Base-by-base conservation (phyloP, 2,113 vertebrate species). In the Raphicerus campestris region DNA sequence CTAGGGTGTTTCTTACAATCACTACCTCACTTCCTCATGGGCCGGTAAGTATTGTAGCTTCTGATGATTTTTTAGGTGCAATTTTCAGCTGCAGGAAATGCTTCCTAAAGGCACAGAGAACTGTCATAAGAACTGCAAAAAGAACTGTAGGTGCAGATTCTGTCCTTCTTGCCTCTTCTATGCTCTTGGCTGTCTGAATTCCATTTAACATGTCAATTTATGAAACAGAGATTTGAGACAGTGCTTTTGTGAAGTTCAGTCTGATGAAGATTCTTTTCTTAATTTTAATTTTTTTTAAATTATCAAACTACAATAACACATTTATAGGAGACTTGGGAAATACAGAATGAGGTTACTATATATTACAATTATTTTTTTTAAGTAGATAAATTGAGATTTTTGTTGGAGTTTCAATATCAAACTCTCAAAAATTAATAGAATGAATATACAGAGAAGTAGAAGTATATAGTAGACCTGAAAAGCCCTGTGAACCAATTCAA, bases 1-100 rank as follows among this genome's bases (percentile, higher is more conserved):
- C 70, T 99, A 10, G 99, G 99, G 10, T 99, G 99, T 30, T 99
- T 99, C 97, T 98, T 99, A 96, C 99, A 99, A 86, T 99, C 99
- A 1, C 93, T 99, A 94, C 99, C 99, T 97, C 99, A 99, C 98
- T 99, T 99, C 97, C 99, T 99, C 9, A 99, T 99, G 97, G 99
- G 98, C 96, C 98, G 98, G 99, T 99, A 96, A 99, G 99, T 98
- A 81, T 85, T 89, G 4, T 8, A 85, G 47, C 58, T 26, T 61
- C 66, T 49, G 70, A 66, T 63, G 15, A 47, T 9, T 35, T 53
- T 55, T 93, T 70, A 55, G 13, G 30, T 49, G 77, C 42, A 80
- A 4, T 2, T 89, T 24, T 0, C 4, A n/a, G 61, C 30, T 88
- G 26, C 22, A 84, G 32, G 13, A 73, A 11, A 61, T 42, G 3